Base-by-base conservation (phyloP, 2,888 invertebrate genomes). In the Ochropleura leucogaster region DNA sequence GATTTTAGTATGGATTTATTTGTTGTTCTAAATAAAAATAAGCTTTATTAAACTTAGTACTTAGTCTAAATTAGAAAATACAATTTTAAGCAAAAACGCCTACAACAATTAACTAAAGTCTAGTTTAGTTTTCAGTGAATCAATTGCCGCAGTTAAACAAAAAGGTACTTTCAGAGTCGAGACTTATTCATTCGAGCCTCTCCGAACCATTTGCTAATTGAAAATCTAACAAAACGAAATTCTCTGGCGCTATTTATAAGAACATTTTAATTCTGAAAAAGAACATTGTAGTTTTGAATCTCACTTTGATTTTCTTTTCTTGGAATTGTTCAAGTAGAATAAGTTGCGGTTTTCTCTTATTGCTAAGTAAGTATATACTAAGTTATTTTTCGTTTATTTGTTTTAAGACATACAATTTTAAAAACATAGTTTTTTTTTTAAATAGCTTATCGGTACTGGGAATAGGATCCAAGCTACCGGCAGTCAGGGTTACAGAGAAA, bases 181-280 rank as follows among this genome's bases (percentile, higher is more conserved):
- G 82, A 87, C 87, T 87, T 79, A 89, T 88, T 89, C 85, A 89
- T 90, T 87, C 79, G 82, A 89, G 60, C 85, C 79, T 81, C 89
- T 88, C 84, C 77, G 77, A 82, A 73, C 86, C 89, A 90, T 90
- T 91, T 90, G 77, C 87, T 90, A 91, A 91, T 91, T 91, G 89
- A 81, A 89, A 88, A 87, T 90, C 82, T 86, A 70, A 75, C 68
- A 77, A 82, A 80, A 68, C 64, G 18, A 68, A 67, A 80, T 75
- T 74, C 70, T 67, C 74, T 77, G 51, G 67, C 30, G 51, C 49
- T 75, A 70, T 77, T 79, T 77, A 71, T 72, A 69, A 82, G 82
- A 72, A 74, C 63, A 74, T 77, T 74, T 74, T 14, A 76, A 57
- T 42, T 55, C 57, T 40, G n/a, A 42, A 47, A 55, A 65, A 74